These are phyloP conservation scores for Mormyrops boulengeri DNA, from an alignment of 2,797 vertebrate genomes.

Conservation along the genomic window DNA sequence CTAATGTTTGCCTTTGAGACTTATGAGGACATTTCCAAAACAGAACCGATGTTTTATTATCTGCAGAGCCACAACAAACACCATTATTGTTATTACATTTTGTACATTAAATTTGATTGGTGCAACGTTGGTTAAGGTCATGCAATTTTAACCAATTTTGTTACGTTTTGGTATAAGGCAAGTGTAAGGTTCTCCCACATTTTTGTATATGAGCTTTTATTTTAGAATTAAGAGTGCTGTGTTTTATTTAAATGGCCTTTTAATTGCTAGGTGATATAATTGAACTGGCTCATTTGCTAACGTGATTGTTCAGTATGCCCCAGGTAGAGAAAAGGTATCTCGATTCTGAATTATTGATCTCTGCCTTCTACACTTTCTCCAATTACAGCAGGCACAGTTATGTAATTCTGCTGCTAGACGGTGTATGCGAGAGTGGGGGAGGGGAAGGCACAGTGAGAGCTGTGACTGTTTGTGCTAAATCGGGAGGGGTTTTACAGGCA, in stretches of 20 bases:
- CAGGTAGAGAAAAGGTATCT: background rate
- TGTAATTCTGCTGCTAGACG: conserved; percentile 53
- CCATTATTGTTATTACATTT: background rate
- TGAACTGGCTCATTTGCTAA: background rate
- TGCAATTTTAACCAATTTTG: background rate
- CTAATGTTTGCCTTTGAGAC: background rate
- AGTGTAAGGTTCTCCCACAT: background rate
- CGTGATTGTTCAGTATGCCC: background rate
- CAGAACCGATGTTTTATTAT: background rate
- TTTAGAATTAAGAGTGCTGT: background rate
- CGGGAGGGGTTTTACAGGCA: conserved; percentile 12
- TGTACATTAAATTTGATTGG: background rate
- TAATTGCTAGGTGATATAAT: conserved; percentile 2
- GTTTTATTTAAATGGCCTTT: background rate
- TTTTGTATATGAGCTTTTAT: background rate
- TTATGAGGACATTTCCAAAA: background rate
- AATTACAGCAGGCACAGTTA: conserved; percentile 51
- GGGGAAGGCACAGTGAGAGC: conserved; percentile 22
- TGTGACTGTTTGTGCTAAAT: conserved; percentile 5
- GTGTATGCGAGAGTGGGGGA: conserved; percentile 44
- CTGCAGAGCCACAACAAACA: background rate
- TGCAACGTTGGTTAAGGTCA: background rate
- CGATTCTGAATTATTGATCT: conserved; percentile 26
- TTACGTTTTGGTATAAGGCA: background rate
- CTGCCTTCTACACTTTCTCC: conserved; percentile 21